A percentile compares a stretch with the other conserved stretches of the same genome.
phyloP scores from a whole-genome alignment of 2,888 invertebrate genomes.

The Melitaea athalia region DNA sequence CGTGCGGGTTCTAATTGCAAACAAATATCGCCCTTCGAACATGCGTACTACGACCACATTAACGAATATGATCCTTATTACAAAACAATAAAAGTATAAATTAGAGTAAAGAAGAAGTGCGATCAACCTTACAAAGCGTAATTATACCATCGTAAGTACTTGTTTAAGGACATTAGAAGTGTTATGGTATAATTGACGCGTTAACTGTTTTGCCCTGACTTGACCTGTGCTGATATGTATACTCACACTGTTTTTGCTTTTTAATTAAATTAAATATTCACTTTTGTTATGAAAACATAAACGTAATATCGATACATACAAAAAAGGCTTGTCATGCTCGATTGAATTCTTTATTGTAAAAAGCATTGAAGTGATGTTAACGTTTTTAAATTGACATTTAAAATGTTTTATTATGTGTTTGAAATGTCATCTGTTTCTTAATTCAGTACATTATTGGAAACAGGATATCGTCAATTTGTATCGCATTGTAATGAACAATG shows the following conservation, averaged over 20 bases:
- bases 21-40: slow-evolving; percentile 44
- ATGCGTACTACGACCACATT: neutral
- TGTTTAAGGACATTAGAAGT: slow-evolving; percentile 33
- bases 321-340: neutral
- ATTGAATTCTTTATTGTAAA: neutral
- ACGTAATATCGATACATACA: neutral
- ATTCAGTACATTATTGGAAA: neutral
- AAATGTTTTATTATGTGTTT: slow-evolving; percentile 4
- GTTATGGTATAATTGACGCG: slow-evolving; percentile 41
- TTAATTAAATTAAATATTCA: slow-evolving; percentile 11
- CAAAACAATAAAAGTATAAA: slow-evolving; percentile 1
- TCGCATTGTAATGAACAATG: neutral
- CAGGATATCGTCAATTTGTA: neutral
- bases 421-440: neutral
- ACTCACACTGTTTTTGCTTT: slow-evolving; percentile 4
- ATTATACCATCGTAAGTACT: slow-evolving; percentile 24
- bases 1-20: slow-evolving; percentile 68
- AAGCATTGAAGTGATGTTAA: neutral
- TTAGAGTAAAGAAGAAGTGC: neutral
- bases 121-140: slow-evolving; percentile 13
- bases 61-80: slow-evolving; percentile 5
- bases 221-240: slow-evolving; percentile 25
- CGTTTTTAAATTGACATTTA: slow-evolving; percentile 7
- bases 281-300: neutral
- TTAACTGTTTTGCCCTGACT: slow-evolving; percentile 46